Evolutionary conservation across 2,797 vertebrate genomes (phyloP), one percentile per base, ranked within the genome.

Genomic region (Sorex maritimensis): DNA sequence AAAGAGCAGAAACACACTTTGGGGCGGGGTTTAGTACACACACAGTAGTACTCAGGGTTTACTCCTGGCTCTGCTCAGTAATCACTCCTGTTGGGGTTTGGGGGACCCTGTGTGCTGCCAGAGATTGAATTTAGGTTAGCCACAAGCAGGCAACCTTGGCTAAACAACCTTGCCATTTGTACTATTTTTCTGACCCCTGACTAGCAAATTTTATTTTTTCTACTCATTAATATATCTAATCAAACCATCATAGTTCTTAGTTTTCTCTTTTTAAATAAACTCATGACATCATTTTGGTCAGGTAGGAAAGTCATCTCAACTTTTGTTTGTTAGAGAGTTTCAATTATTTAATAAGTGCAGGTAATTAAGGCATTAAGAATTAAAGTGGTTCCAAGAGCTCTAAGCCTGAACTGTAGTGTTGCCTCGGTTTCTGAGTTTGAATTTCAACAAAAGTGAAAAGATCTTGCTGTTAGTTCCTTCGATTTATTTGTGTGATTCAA

Each of bases 351-450:
- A 93, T 97, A 97, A 96, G 97, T 96, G 69, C 96, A 94, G 97
- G 97, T 98, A 98, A 98, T 98, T 97, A 98, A 97, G 87, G 81
- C 98, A 98, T 98, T 98, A 98, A 98, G 97, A 97, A 98, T 98
- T 98, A 97, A 98, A 97, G 78, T 94, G 73, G 49, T 87, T 95
- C 95, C 93, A 95, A 92, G 95, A 94, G 84, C 67, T 92, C 55
- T 10, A 34, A 90, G 93, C 68, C 94, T 93, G 91, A 95, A 96
- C 97, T 96, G 34, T 81, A 75, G 82, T 61, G 77, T 91, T 97
- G 78, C 94, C 95, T 95, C 38, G 71, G 86, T 97, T 97, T 95
- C 91, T 85, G 92, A 91, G 88, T 97, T 88, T 95, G 85, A 94
- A 90, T 80, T 96, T 96, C 88, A 95, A 71, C 94, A 94, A 81